These are phyloP conservation scores for Plecotus auritus DNA, from an alignment of 2,113 vertebrate species.

Conservation along the genomic window DNA sequence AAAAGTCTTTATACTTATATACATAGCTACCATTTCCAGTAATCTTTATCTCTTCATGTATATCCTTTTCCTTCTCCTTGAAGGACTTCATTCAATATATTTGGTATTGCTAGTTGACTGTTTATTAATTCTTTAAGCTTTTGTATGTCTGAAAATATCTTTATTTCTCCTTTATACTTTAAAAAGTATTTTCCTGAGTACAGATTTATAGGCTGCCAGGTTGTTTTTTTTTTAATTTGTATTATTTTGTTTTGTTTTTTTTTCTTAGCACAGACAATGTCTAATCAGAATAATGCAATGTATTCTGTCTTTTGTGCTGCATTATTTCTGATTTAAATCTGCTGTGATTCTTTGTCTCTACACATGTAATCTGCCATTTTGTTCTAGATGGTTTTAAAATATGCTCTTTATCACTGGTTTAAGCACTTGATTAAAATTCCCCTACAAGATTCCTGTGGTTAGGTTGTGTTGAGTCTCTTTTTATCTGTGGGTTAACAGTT, in stretches of 20 bases:
- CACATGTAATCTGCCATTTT: not conserved
- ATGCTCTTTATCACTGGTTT: not conserved
- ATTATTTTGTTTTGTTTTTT: not conserved
- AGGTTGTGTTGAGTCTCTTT: not conserved
- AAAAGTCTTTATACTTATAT: not conserved
- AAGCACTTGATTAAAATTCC: not conserved
- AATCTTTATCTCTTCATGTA: not conserved
- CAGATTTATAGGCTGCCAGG: not conserved
- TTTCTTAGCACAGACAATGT: not conserved
- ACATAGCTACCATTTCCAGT: not conserved
- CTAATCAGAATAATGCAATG: not conserved
- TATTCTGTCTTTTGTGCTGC: not conserved
- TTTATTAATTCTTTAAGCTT: not conserved
- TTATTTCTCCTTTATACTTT: slow-evolving; percentile 3
- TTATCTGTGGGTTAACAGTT: not conserved
- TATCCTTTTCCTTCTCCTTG: not conserved
- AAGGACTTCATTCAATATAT: not conserved
- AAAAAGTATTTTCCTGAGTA: not conserved
- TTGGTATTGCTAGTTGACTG: not conserved
- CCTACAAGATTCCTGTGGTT: not conserved
- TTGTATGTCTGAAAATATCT: not conserved
- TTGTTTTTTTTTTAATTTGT: not conserved
- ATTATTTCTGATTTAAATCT: not conserved
- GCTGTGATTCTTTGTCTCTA: not conserved
- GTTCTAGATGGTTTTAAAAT: not conserved